Evolutionary conservation across 1,140 invertebrate genomes (phyloP).

Genomic region (Olivierus martensii): DNA sequence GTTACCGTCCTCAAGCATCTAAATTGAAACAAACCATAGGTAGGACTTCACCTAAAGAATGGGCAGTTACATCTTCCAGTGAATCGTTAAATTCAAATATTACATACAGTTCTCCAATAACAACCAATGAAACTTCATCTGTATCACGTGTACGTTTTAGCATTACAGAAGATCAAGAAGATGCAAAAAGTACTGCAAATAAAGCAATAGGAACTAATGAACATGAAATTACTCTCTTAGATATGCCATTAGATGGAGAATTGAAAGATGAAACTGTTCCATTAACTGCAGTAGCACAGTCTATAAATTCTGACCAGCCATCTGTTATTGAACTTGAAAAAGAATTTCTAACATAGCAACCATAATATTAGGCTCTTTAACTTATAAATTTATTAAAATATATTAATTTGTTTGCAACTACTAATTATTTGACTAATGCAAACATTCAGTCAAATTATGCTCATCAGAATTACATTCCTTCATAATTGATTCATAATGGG

Average conservation of each 20-base stretch:
- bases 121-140: conserved; percentile 48
- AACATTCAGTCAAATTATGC: no score
- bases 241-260: conserved; percentile 37
- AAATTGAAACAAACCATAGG: conserved; percentile 7
- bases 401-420: no score
- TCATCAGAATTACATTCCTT: no score
- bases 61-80: conserved; percentile 4
- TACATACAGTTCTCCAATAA: conserved; percentile 38
- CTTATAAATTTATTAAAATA: no score
- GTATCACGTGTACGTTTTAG: conserved; percentile 62
- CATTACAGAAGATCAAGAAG: conserved; percentile 47
- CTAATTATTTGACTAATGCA: no score
- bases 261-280: conserved; percentile 44
- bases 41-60: conserved; percentile 11
- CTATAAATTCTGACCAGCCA: conserved; percentile 13
- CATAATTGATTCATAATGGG: no score
- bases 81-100: conserved; percentile 9
- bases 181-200: conserved; percentile 7
- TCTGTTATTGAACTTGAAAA: neutral
- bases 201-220: neutral
- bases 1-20: conserved; percentile 22
- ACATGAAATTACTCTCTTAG: conserved; percentile 36
- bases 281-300: conserved; percentile 31
- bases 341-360: neutral
- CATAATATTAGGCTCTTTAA: no score